Evolutionary conservation across 1,140 invertebrate genomes (phyloP), one percentile per base, ranked within the genome.

Genomic region (Dendroctonus ponderosae): DNA sequence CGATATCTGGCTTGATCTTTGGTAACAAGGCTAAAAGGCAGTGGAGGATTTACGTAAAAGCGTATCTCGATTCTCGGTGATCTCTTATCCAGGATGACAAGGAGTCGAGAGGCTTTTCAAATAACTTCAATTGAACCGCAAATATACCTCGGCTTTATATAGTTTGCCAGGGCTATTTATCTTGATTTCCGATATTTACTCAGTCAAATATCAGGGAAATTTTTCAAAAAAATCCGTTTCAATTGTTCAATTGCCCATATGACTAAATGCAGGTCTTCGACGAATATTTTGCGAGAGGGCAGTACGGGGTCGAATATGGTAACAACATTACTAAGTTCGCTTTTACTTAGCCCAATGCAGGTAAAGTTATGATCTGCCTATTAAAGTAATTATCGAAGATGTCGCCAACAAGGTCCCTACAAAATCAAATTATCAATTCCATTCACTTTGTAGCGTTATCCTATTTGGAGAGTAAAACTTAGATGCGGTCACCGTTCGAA

Each of bases 31-130:
- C 62, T 65, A 65, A 65, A 57, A 65, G 65, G 57, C 65, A 61
- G 48, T 67, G 42, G 57, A 39, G 65, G 65, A 67, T 67, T 67
- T 61, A 60, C 49, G 65, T 61, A 67, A 67, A 67, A 67, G 65
- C 65, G 57, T 67, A 67, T 67, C 65, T 43, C 48, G 57, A 67
- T 67, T 57, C 46, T 67, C 65, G 50, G 65, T 67, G 65, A 67
- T 67, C 65, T 67, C 65, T 67, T 51, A 67, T 67, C 65, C 65
- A 61, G 58, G 65, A 60, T 61, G 65, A 61, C 65, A 67, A 61
- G 51, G 49, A 61, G 57, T 61, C 40, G 12, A 67, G 65, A 67
- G 65, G 56, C 49, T 67, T 67, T 67, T 67, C 58, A 61, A 67
- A 61, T 61, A 67, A 61, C 65, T 53, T 67, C 57, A 61, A 53